Evolutionary conservation across 2,888 invertebrate genomes (phyloP), one percentile per base, ranked within the genome.

Genomic region (Lasioglossum morio): DNA sequence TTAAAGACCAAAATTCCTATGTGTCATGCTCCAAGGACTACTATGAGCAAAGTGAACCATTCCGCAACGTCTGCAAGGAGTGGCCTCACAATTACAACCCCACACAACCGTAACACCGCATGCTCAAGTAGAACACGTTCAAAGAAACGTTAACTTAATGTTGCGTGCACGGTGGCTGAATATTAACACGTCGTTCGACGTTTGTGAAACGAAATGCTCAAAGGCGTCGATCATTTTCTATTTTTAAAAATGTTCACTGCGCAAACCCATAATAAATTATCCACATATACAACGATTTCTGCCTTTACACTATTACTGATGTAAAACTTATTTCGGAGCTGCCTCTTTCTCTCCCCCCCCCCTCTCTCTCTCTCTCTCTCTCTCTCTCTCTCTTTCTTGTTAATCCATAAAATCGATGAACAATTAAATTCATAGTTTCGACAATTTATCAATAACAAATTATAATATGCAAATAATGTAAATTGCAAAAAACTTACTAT

Each of bases 31-130:
- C 84, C 86, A 86, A 84, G 85, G 85, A 81, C 77, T 84, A 72
- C 2, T 46, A 27, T 10, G 27, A 60, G 70, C 63, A 48, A 37
- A 69, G 60, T 79, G 77, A 79, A 82, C 77, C 72, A 79, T 81
- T 79, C 79, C 77, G 69, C 40, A 81, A 85, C 78, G 70, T 85
- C 76, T 57, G n/a, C 66, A 60, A 30, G 86, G 86, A 85, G 86
- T 86, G 86, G 86, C 76, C 84, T 69, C 79, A 27, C 73, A 73
- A 76, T 73, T 60, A 69, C 57, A 37, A n/a, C 63, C 74, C 48
- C 16, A 48, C 75, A 30, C 70, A 43, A 60, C 27, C 74, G 34
- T 40, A 72, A 74, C 70, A 70, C 43, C 48, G 83, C 83, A 72
- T 75, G 72, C 72, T 14, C 77, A 72, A 85, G 84, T 84, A 23